Conservation (phyloP, 2,113 vertebrate species). For the Zapus hudsonius region DNA sequence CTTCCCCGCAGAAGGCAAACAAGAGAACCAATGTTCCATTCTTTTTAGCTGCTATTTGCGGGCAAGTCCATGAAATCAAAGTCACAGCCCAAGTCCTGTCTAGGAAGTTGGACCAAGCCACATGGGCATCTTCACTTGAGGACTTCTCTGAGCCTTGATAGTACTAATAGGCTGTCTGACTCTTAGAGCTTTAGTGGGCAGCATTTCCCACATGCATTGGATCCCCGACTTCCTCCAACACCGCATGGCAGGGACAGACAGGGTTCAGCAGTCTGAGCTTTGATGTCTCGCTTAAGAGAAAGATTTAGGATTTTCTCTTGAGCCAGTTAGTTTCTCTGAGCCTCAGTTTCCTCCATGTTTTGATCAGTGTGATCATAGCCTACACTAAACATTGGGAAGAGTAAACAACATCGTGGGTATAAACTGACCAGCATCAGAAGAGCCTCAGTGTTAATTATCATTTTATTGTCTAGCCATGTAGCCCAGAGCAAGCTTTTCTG, state of each 20-base stretch:
- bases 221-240: background rate
- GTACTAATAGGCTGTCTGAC: background rate
- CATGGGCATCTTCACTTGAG: background rate
- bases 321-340: constrained; percentile 12
- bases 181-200: background rate
- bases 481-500: background rate
- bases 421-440: background rate
- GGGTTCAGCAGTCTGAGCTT: background rate
- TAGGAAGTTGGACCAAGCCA: background rate
- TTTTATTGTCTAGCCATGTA: background rate
- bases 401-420: background rate
- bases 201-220: background rate
- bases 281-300: constrained; percentile 10
- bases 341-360: constrained; percentile 29
- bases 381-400: background rate
- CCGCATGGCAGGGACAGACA: fast-evolving
- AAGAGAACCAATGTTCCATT: background rate
- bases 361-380: background rate
- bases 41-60: background rate
- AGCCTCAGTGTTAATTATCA: background rate
- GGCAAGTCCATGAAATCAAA: background rate
- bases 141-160: background rate
- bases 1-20: constrained; percentile 1
- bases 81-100: background rate
- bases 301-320: background rate